Evolutionary conservation across 2,888 invertebrate species (phyloP).

Genomic region (Leptura quadrifasciata): DNA sequence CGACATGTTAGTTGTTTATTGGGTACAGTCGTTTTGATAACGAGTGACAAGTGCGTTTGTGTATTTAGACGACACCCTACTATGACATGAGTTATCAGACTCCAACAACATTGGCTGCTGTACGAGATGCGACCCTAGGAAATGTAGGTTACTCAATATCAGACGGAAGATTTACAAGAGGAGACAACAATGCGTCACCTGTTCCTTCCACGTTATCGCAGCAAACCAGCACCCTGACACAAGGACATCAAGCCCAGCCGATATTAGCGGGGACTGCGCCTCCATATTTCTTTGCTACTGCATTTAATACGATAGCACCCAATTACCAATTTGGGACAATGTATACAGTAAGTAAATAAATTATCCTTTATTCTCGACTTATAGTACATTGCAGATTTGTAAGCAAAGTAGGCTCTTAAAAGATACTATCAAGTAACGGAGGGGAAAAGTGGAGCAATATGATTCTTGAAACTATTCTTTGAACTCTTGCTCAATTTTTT

Average conservation of each 20-base stretch:
- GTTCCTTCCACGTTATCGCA: slow-evolving; percentile 86
- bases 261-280: slow-evolving; percentile 80
- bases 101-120: slow-evolving; percentile 82
- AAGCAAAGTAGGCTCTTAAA: no score
- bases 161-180: slow-evolving; percentile 81
- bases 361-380: no score
- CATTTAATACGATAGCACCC: slow-evolving; percentile 80
- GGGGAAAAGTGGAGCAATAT: no score
- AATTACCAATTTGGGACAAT: slow-evolving; percentile 84
- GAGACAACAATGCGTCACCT: slow-evolving; percentile 88
- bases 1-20: slow-evolving; percentile 24
- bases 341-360: slow-evolving; percentile 78
- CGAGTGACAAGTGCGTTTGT: slow-evolving; percentile 65
- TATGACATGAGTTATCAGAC: slow-evolving; percentile 86
- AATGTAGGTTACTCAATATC: slow-evolving; percentile 81
- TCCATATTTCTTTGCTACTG: slow-evolving; percentile 85
- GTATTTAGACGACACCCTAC: slow-evolving; percentile 76
- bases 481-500: no score
- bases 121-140: slow-evolving; percentile 80
- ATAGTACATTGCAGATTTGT: no score
- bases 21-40: slow-evolving; percentile 63
- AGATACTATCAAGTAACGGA: no score
- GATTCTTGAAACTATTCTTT: no score
- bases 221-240: slow-evolving; percentile 78
- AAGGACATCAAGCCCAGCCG: slow-evolving; percentile 77